A percentile compares a stretch with the other conserved stretches of the same genome.
phyloP scores from a whole-genome alignment of 1,140 invertebrate species.

The Elymnias hypermnestra region DNA sequence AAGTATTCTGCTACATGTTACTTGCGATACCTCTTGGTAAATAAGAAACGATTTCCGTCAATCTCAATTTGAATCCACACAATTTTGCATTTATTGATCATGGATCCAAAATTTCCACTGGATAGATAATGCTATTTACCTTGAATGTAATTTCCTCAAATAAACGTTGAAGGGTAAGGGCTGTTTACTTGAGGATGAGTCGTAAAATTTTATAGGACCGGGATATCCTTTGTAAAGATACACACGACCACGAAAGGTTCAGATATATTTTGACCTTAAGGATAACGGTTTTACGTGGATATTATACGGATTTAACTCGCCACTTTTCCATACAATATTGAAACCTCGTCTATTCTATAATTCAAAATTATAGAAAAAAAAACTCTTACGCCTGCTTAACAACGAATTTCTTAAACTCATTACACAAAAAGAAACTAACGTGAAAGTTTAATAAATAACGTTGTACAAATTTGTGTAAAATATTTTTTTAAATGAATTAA shows the following conservation, averaged over 20 bases:
- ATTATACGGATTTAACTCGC: background rate
- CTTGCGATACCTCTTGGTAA: too few species aligned
- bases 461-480: too few species aligned
- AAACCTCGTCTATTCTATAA: too few species aligned
- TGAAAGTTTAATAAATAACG: too few species aligned
- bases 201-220: slow-evolving; percentile 1
- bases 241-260: background rate
- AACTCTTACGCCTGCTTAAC: background rate
- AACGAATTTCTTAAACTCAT: too few species aligned
- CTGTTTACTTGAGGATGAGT: slow-evolving; percentile 1
- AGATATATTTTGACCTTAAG: background rate
- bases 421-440: too few species aligned
- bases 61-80: slow-evolving; percentile 15
- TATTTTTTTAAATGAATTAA: too few species aligned
- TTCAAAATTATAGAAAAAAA: background rate
- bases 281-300: background rate
- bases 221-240: slow-evolving; percentile 1
- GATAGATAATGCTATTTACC: slow-evolving; percentile 17
- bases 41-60: background rate
- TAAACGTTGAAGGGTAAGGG: slow-evolving; percentile 6
- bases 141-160: slow-evolving; percentile 21
- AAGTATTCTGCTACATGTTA: too few species aligned
- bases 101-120: slow-evolving; percentile 17
- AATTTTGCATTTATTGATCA: slow-evolving; percentile 39
- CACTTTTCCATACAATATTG: too few species aligned